Conservation (phyloP, 2,113 vertebrate species). For the Plestiodon gilberti region DNA sequence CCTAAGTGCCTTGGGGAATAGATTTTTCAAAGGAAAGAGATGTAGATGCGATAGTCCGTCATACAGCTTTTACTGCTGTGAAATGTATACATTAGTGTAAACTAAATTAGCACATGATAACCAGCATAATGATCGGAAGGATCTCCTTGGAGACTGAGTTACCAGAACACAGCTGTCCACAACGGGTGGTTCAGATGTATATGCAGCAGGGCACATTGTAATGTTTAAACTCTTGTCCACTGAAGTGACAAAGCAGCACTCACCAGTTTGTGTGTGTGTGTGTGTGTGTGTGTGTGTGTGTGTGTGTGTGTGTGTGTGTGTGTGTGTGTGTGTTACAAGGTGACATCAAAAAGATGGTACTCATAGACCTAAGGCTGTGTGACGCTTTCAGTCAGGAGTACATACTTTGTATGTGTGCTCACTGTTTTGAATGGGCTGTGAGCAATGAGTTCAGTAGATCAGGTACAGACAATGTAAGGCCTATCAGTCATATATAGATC, state of each 20-base stretch:
- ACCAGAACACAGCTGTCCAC: neutral
- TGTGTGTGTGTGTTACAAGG: no score
- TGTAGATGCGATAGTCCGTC: neutral
- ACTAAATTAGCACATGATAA: neutral
- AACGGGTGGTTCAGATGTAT: neutral
- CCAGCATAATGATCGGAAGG: neutral
- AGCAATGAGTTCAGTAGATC: no score
- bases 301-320: no score
- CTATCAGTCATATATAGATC: neutral
- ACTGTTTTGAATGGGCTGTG: neutral
- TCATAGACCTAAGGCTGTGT: neutral
- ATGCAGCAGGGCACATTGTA: neutral
- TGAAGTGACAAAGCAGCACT: neutral
- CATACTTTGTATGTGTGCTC: neutral
- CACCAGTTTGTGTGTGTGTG: no score
- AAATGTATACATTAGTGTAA: neutral
- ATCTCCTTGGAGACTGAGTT: neutral
- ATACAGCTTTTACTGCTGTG: neutral
- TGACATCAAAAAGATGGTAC: neutral
- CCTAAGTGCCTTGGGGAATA: neutral
- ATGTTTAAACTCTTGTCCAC: neutral
- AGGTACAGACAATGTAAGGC: neutral
- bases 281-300: no score
- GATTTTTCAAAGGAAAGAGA: neutral
- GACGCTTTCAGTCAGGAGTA: neutral